A percentile compares a stretch with the other conserved stretches of the same genome.
These are phyloP conservation scores for Stegastes partitus DNA, from an alignment of 2,113 vertebrate genomes.

Conservation along the genomic window DNA sequence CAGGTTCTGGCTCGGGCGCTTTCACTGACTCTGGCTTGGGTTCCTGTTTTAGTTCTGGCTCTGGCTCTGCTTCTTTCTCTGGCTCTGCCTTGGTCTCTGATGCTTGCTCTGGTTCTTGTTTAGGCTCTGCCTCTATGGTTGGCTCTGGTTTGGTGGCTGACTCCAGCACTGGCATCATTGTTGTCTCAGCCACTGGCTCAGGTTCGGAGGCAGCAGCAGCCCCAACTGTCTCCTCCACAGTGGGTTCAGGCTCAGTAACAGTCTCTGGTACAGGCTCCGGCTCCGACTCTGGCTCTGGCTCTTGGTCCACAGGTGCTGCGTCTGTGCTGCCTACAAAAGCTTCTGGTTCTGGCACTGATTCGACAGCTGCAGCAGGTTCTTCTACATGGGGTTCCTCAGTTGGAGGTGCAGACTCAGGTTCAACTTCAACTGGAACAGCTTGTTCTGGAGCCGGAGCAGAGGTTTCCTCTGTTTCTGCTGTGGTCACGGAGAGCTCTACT, in stretches of 20 bases:
- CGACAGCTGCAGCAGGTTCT: constrained; percentile 34
- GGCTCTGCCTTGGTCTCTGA: constrained; percentile 4
- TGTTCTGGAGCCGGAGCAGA: constrained; percentile 53
- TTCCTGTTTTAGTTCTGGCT: constrained; percentile 32
- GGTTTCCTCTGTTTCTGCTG: constrained; percentile 1
- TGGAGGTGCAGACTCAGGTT: constrained; percentile 45
- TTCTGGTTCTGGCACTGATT: constrained; percentile 40
- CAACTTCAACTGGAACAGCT: constrained; percentile 18
- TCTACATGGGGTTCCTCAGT: constrained; percentile 46
- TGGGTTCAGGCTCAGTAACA: constrained; percentile 55
- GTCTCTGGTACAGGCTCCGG: constrained; percentile 50
- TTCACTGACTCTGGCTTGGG: constrained; percentile 5
- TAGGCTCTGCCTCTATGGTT: not conserved
- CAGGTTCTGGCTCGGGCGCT: constrained; percentile 15
- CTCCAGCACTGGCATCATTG: constrained; percentile 2
- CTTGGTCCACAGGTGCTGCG: constrained; percentile 24
- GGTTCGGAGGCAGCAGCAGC: constrained; percentile 22
- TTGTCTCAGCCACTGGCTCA: constrained; percentile 26
- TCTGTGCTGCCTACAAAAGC: constrained; percentile 15
- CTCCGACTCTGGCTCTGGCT: constrained; percentile 31
- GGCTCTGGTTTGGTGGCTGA: constrained; percentile 22
- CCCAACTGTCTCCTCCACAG: no score
- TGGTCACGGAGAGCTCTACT: not conserved
- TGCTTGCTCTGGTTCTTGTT: constrained; percentile 36
- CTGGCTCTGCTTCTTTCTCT: constrained; percentile 18